These are phyloP conservation scores for Natator depressus DNA, from an alignment of 2,113 vertebrate genomes.

Conservation along the genomic window DNA sequence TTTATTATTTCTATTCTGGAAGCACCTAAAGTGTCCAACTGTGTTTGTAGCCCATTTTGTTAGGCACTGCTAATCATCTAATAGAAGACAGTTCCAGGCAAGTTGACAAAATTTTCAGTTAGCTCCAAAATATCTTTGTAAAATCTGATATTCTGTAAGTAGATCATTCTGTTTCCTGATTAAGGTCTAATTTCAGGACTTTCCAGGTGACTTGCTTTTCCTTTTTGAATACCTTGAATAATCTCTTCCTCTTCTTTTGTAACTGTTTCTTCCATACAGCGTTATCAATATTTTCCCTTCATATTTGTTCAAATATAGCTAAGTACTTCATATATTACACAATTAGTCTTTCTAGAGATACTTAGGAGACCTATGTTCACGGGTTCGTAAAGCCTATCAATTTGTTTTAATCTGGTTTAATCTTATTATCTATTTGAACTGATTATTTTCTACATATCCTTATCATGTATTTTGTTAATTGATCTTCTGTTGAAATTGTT, in stretches of 20 bases:
- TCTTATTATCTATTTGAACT: background rate
- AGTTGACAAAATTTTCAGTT: background rate
- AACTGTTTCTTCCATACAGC: background rate
- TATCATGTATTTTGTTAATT: background rate
- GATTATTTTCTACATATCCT: background rate
- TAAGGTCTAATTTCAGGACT: background rate
- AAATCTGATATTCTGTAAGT: background rate
- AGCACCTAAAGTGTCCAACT: too few species aligned
- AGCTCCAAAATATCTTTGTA: background rate
- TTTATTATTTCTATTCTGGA: too few species aligned
- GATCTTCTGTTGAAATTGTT: background rate
- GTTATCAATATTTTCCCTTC: background rate
- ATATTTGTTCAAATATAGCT: background rate
- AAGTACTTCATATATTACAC: background rate
- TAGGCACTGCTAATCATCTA: background rate
- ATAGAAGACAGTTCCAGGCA: background rate
- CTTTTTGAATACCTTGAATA: background rate
- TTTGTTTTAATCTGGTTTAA: background rate
- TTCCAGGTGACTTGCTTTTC: background rate
- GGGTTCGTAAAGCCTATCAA: background rate
- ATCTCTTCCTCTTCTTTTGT: background rate
- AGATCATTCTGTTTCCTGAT: background rate
- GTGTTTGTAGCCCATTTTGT: background rate
- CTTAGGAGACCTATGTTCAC: background rate
- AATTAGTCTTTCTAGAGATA: background rate